Conservation (phyloP, 2,797 vertebrate genomes). For the Propithecus perrieri region DNA sequence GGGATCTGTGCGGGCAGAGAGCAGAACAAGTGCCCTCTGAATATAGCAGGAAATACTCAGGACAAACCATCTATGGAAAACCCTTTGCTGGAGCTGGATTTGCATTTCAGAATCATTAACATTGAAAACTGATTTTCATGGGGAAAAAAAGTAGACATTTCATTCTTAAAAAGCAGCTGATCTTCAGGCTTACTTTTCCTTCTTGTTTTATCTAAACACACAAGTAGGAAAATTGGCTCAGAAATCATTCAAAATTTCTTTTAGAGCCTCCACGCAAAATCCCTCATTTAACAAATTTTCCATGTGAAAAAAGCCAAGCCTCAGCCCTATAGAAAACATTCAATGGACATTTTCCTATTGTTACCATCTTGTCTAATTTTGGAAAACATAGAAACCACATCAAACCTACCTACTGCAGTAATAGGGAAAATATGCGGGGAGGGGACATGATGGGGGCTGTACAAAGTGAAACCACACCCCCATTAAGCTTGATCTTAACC, state of each 20-base stretch:
- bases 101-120: constrained; percentile 33
- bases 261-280: constrained; percentile 30
- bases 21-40: not conserved
- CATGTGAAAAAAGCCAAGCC: not conserved
- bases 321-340: not conserved
- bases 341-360: constrained; percentile 25
- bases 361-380: not conserved
- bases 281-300: constrained; percentile 7
- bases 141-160: not conserved
- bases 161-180: not conserved
- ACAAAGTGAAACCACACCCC: not conserved
- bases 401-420: not conserved
- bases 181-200: not conserved
- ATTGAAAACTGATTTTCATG: constrained; percentile 26
- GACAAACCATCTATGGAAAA: not conserved
- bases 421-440: not conserved
- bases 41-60: not conserved
- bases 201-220: constrained; percentile 19
- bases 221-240: constrained; percentile 30
- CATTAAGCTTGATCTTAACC: not conserved
- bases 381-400: not conserved
- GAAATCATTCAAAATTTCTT: constrained; percentile 49
- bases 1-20: not conserved
- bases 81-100: not conserved
- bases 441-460: not conserved